phyloP scores from a whole-genome alignment of 2,797 vertebrate genomes.

The Malurus splendens region DNA sequence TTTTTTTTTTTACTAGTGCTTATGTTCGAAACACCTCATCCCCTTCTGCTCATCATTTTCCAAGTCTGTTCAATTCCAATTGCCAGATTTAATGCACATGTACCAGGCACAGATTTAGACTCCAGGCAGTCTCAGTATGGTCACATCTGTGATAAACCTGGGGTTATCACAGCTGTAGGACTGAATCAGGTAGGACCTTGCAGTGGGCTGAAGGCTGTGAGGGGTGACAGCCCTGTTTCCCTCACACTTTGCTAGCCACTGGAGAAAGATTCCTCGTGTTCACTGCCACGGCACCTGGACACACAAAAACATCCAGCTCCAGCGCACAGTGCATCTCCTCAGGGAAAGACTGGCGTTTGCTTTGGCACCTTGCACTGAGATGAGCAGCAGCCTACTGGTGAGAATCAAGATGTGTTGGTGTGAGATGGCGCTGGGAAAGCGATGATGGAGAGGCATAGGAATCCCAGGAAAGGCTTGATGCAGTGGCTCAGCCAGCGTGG shows the following conservation, averaged over 20 bases:
- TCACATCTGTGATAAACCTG: background rate
- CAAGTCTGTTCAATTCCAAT: background rate
- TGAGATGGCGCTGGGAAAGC: background rate
- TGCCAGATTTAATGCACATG: background rate
- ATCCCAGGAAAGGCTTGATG: slow-evolving; percentile 20
- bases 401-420: background rate
- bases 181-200: background rate
- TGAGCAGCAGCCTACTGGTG: background rate
- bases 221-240: background rate
- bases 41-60: background rate
- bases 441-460: background rate
- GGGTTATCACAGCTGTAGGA: background rate
- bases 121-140: background rate
- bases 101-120: background rate
- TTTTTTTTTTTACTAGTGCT: background rate
- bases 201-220: accelerated
- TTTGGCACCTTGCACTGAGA: background rate
- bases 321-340: accelerated
- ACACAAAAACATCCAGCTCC: background rate
- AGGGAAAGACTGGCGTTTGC: background rate
- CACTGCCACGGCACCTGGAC: accelerated
- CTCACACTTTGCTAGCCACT: background rate
- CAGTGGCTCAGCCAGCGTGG: accelerated
- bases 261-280: background rate
- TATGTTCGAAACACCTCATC: background rate